A percentile compares a stretch with the other conserved stretches of the same genome.
Conservation (phyloP, 2,888 invertebrate genomes). For the Metalampra italica region DNA sequence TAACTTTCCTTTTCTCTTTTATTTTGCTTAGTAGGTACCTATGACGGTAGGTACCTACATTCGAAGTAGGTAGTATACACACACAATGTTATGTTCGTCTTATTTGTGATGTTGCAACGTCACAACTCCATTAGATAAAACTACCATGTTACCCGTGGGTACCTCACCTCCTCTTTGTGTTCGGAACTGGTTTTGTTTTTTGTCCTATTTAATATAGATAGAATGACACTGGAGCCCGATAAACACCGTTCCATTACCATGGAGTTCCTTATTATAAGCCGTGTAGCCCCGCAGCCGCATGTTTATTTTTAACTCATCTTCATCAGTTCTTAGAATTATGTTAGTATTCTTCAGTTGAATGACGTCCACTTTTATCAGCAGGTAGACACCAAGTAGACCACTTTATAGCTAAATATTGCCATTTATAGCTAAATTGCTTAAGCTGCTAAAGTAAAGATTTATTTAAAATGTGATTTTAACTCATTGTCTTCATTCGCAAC, state of each 20-base stretch:
- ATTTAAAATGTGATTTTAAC: too few species aligned
- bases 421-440: too few species aligned
- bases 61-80: not conserved
- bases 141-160: conserved; percentile 8
- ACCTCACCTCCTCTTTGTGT: conserved; percentile 9
- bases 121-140: conserved; percentile 11
- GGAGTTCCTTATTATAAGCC: conserved; percentile 11
- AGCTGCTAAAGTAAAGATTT: too few species aligned
- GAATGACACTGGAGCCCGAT: conserved; percentile 14
- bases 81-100: not conserved
- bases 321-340: too few species aligned
- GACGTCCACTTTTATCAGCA: too few species aligned
- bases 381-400: too few species aligned
- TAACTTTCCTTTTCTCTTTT: too few species aligned
- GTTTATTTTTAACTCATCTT: not conserved
- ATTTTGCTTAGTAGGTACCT: too few species aligned
- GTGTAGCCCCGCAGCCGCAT: not conserved
- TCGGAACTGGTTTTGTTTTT: conserved; percentile 13
- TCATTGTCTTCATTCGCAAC: too few species aligned
- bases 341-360: too few species aligned
- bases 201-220: conserved; percentile 12
- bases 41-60: too few species aligned
- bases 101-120: conserved; percentile 8
- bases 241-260: conserved; percentile 9
- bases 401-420: too few species aligned